Evolutionary conservation across 35 echinoderm and acorn worm genomes (phyloP), one percentile per base, ranked within the genome.

Genomic region (Stichopus chloronotus): DNA sequence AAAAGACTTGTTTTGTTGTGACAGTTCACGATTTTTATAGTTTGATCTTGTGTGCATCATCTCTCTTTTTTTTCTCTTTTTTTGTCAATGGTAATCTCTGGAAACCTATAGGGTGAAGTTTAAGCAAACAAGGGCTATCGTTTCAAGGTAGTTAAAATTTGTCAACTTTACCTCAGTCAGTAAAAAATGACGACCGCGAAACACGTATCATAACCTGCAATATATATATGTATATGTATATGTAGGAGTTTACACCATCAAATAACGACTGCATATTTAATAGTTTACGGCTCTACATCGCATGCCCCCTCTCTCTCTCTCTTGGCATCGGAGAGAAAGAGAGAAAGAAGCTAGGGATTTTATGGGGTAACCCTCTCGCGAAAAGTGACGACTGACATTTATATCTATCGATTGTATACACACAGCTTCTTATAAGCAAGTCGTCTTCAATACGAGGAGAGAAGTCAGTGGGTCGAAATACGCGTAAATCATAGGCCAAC

Each of bases 71-170:
- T n/a, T n/a, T n/a, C n/a, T n/a, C n/a, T 43, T 43, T 43, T 43
- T 43, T 0, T 43, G 30, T 23, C 57, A 89, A 89, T 89, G 87
- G 87, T 72, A 6, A 61, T 5, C 23, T 89, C 6, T n/a, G 17
- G 57, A 55, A 89, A 65, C 59, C 65, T 61, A 43, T 43, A 54
- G 87, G 87, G 57, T 78, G 76, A 91, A 79, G 59, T 58, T 91
- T 91, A 91, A 91, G 90, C 90, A 91, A 91, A 91, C 90, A 91
- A 91, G 72, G 56, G 22, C 76, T 91, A 78, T 77, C 57, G 59
- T 77, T 43, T 91, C 76, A 5, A 71, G 59, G 87, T 61, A 89
- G 87, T 89, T 89, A 89, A 89, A 89, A 63, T 71, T 89, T 25
- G 43, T 71, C 87, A 89, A 89, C 59, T 89, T 71, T 89, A 89